Evolutionary conservation across 2,113 vertebrate species (phyloP), one percentile per base, ranked within the genome.

Genomic region (Dicrurus megarhynchus): DNA sequence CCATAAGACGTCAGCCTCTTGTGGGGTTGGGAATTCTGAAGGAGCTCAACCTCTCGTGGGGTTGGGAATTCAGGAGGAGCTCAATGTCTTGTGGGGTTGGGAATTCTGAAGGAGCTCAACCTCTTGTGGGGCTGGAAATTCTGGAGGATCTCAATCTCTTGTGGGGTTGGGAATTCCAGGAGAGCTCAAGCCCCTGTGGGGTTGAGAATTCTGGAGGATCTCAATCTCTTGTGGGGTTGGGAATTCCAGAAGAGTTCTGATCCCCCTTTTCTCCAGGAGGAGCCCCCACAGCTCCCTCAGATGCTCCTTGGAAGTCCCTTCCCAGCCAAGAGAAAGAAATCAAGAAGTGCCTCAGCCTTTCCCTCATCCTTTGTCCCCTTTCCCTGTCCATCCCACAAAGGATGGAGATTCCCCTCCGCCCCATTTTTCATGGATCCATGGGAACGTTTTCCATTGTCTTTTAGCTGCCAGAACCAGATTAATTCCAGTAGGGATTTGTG

Each of bases 41-140:
- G 0, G 32, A 30, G 9, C 26, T 65, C 50, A 16, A 1, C 1
- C 0, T 18, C 30, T n/a, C 49, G 11, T 22, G 10, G 10, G 17
- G 1, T 27, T 57, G 13, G 52, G 22, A 68, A 56, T 68, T 68
- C 6, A 0, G 0, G 16, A 0, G 0, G 21, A 10, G 1, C 6
- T 56, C 27, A 10, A 0, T 0, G 0, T 8, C 21, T 39, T 56
- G 8, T 68, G 10, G 27, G 3, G 0, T 33, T 56, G 22, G 41
- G 22, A 81, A 68, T 81, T 68, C 17, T 0, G 0, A 7, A 0
- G 0, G 9, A 15, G 12, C 13, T 49, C 28, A 33, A 0, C 0
- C 0, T 39, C 7, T 61, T 33, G 9, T 77, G 41, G 21, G 41
- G 3, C 22, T 42, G 28, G 28, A 28, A 64, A 42, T 64, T 64